Evolutionary conservation across 2,113 vertebrate genomes (phyloP).

Genomic region (Eira barbara): DNA sequence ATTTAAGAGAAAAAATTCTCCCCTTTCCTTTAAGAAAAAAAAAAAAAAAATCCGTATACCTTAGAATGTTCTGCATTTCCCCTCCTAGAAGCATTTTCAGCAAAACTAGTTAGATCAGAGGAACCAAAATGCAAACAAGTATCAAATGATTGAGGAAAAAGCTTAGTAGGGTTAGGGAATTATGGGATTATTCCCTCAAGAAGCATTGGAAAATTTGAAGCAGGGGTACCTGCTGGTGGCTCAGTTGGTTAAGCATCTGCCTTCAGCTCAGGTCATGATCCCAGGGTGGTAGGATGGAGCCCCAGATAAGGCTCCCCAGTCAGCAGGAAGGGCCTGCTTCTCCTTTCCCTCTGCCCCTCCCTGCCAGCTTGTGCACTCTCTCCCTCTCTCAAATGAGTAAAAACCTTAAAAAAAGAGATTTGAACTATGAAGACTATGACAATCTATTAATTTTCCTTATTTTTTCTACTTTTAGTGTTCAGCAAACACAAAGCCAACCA

Average conservation of each 20-base stretch:
- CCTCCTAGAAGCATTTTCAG: neutral
- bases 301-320: no score
- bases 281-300: no score
- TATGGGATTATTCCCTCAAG: neutral
- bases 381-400: neutral
- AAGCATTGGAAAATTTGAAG: neutral
- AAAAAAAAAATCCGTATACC: neutral
- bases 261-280: neutral
- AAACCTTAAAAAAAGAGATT: neutral
- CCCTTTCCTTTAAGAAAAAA: neutral
- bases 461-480: constrained; percentile 19
- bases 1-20: neutral
- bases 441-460: neutral
- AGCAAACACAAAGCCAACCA: neutral
- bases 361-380: no score
- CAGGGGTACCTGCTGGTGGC: neutral
- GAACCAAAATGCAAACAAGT: neutral
- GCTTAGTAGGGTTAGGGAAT: neutral
- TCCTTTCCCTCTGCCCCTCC: no score
- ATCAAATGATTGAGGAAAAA: neutral
- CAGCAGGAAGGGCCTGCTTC: no score
- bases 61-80: neutral
- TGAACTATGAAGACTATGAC: neutral
- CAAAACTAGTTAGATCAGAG: neutral
- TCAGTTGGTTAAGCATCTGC: neutral